Base-by-base conservation (phyloP, 2,113 vertebrate species). In the Pseudolaguvia tuberculata region DNA sequence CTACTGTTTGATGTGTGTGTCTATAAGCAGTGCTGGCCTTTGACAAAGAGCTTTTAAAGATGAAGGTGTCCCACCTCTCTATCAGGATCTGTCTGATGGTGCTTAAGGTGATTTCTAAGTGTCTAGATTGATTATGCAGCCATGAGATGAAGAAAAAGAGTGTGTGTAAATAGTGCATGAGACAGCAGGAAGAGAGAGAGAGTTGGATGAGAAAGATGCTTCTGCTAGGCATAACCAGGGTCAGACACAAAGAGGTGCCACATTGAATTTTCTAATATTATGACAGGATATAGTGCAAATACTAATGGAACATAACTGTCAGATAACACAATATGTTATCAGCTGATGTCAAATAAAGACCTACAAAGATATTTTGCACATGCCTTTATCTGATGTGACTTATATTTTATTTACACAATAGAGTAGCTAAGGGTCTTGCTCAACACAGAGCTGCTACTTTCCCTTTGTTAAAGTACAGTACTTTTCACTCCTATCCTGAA, bases 11-110 rank as follows among this genome's bases (percentile, higher is more conserved):
- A 69, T 82, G 84, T 82, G 79, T 29, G 72, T 84, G 75, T 85
- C 84, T 70, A 80, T 82, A 77, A 73, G 39, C 70, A 86, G 80
- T 67, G 65, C 45, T 82, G 79, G 85, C 69, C 48, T 57, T 15
- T 83, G 70, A 81, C 73, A 53, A 20, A 27, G 11, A 42, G 78
- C 79, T 31, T 14, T 70, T 75, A 80, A 18, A 55, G 76, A 70
- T 72, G 7, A 11, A 70, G 61, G 61, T 59, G 52, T 68, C 68
- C 52, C 75, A 50, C 17, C 57, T 75, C 7, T 17, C 58, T 45
- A 50, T 48, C 58, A 71, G 63, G 72, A 12, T 35, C 29, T 70
- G 50, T 70, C 29, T 53, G 12, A 70, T 5, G 50, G 18, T 53
- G 27, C 35, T 53, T 70, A 52, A 8, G 21, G 50, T 29, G 35